These are phyloP conservation scores for Anniella stebbinsi DNA, from an alignment of 2,797 vertebrate species.

Conservation along the genomic window DNA sequence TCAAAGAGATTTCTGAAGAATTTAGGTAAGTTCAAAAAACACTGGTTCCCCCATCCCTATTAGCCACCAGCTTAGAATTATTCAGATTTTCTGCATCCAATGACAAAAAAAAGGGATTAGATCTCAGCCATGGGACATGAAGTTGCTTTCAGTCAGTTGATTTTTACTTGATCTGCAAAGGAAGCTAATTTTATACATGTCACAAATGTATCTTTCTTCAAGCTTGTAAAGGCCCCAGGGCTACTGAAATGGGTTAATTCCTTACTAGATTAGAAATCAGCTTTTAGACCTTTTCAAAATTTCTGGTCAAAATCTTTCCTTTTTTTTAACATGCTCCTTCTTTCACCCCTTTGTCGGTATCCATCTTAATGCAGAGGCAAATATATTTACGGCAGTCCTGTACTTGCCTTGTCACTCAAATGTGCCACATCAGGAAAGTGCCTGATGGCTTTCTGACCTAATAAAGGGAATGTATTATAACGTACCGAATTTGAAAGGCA, in stretches of 20 bases:
- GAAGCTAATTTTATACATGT: constrained; percentile 13
- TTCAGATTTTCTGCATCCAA: no score
- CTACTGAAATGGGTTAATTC: constrained; percentile 16
- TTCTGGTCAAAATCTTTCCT: not conserved
- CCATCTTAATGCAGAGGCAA: not conserved
- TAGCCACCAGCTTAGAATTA: no score
- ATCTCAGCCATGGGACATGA: not conserved
- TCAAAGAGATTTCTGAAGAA: no score
- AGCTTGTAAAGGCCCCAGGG: not conserved
- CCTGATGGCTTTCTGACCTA: constrained; percentile 12
- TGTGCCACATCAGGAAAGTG: not conserved
- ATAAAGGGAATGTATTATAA: not conserved
- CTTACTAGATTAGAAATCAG: not conserved
- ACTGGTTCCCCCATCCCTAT: no score
- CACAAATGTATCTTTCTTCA: constrained; percentile 6
- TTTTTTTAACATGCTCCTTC: not conserved
- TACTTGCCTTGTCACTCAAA: constrained; percentile 24
- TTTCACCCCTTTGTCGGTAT: not conserved
- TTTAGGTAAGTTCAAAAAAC: no score
- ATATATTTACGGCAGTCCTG: not conserved
- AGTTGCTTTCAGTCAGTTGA: not conserved
- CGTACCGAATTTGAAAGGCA: not conserved
- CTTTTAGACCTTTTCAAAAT: constrained; percentile 6
- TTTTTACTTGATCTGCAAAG: not conserved
- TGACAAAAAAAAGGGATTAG: not conserved